Evolutionary conservation across 2,888 invertebrate species (phyloP).

Genomic region (Eupithecia dodoneata): DNA sequence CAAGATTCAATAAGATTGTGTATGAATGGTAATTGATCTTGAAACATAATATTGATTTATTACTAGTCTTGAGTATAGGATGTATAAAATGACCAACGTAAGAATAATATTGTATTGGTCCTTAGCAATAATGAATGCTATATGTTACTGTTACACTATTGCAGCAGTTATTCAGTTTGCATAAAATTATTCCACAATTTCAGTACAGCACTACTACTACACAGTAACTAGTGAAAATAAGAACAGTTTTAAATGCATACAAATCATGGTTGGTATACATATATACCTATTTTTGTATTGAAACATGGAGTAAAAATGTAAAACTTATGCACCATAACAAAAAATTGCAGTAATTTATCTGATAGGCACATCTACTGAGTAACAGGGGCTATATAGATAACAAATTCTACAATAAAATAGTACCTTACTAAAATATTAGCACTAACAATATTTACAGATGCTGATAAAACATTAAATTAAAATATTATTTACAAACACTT

Average conservation of each 20-base stretch:
- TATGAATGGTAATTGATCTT: conserved; percentile 41
- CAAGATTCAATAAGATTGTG: conserved; percentile 72
- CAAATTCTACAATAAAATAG: conserved; percentile 61
- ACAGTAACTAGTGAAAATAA: not conserved
- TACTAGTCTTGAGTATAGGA: conserved; percentile 50
- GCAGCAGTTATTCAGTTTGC: conserved; percentile 30
- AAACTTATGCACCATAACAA: conserved; percentile 51
- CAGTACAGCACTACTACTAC: conserved; percentile 27
- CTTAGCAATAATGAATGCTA: conserved; percentile 54
- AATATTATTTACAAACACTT: conserved; percentile 73
- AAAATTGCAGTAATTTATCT: conserved; percentile 51
- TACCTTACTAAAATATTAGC: conserved; percentile 62
- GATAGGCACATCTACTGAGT: conserved; percentile 69
- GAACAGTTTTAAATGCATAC: conserved; percentile 2
- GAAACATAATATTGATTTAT: conserved; percentile 38
- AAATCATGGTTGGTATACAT: conserved; percentile 10
- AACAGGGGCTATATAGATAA: conserved; percentile 60
- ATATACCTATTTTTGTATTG: not conserved
- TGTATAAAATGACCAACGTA: conserved; percentile 65
- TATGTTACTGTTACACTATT: conserved; percentile 22
- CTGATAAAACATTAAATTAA: conserved; percentile 52
- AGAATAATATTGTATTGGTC: conserved; percentile 71
- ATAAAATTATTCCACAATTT: conserved; percentile 35
- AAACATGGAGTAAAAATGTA: conserved; percentile 9
- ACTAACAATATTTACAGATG: conserved; percentile 69